Conservation (phyloP, 2,113 vertebrate genomes). For the Cyanoramphus novaezelandiae region DNA sequence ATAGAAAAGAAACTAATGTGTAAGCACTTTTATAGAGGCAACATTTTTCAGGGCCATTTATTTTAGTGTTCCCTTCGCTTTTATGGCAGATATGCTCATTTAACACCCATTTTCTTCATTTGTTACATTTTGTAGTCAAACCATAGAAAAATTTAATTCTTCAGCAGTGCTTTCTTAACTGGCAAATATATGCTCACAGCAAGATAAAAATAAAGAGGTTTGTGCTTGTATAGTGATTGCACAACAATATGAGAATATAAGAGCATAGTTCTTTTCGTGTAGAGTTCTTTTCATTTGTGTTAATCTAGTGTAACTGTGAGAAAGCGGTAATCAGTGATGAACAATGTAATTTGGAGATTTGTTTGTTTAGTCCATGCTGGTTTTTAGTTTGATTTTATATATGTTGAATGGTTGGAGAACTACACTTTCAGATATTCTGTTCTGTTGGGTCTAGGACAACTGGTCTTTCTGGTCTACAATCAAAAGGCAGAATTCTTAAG, state of each 20-base stretch:
- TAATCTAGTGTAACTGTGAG: background rate
- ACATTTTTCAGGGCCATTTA: constrained; percentile 26
- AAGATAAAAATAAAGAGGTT: background rate
- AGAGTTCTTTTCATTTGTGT: background rate
- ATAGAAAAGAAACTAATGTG: background rate
- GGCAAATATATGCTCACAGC: background rate
- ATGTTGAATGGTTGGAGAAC: background rate
- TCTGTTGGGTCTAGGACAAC: background rate
- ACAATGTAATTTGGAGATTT: background rate
- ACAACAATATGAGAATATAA: background rate
- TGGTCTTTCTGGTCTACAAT: background rate
- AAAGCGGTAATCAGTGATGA: background rate
- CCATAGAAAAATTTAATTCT: background rate
- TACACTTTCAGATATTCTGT: background rate
- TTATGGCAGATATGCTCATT: background rate
- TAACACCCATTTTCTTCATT: background rate
- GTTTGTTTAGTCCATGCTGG: background rate
- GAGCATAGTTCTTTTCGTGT: background rate
- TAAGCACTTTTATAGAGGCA: constrained; percentile 3
- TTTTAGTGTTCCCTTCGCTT: constrained; percentile 14
- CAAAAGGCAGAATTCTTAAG: background rate
- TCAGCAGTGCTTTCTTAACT: background rate
- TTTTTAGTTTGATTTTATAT: background rate
- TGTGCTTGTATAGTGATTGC: background rate
- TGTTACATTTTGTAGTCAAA: background rate